phyloP scores from a whole-genome alignment of 1,140 invertebrate genomes.

The Tachypleus tridentatus region DNA sequence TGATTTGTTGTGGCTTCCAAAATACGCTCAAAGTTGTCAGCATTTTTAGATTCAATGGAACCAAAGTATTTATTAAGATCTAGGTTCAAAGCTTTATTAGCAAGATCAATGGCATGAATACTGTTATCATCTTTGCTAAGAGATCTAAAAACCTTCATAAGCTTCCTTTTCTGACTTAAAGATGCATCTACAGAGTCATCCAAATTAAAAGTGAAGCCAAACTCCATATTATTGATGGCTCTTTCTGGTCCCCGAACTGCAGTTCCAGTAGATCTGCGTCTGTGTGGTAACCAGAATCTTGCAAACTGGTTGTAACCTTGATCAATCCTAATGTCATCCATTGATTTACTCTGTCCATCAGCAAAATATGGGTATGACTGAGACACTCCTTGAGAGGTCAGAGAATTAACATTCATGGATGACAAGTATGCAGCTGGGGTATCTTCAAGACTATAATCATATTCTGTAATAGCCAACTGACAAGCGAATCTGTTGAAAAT shows the following conservation, averaged over 20 bases:
- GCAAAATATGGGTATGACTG: no score
- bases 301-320: conserved; percentile 1
- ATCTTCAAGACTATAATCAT: conserved; percentile 27
- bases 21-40: conserved; percentile 76
- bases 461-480: conserved; percentile 55
- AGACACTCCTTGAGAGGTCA: no score
- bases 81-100: conserved; percentile 22
- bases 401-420: no score
- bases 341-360: no score
- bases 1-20: conserved; percentile 67
- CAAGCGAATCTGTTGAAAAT: conserved; percentile 33
- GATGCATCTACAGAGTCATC: conserved; percentile 14
- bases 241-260: conserved; percentile 9
- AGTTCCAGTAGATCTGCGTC: neutral
- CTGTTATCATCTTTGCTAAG: conserved; percentile 16
- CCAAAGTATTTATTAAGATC: no score
- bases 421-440: no score
- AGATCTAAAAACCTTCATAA: conserved; percentile 14
- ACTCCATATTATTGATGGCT: conserved; percentile 44
- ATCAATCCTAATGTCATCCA: no score
- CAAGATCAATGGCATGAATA: conserved; percentile 23
- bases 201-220: conserved; percentile 53
- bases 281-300: conserved; percentile 9
- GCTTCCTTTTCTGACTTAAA: neutral
- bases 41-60: no score